Conservation (phyloP, 1,140 invertebrate genomes). For the Aphidius ervi region DNA sequence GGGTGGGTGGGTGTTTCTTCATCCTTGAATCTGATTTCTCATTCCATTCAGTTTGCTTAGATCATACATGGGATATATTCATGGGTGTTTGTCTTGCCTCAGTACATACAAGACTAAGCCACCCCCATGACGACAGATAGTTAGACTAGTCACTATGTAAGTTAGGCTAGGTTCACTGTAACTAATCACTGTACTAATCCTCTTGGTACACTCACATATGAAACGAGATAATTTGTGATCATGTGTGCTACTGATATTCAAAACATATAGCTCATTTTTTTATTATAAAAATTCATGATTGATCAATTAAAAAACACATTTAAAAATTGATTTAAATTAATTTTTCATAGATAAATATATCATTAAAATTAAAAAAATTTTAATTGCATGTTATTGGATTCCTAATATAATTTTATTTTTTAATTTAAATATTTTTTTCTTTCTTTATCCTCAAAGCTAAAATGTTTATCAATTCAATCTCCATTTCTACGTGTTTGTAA, state of each 20-base stretch:
- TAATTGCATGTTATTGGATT: neutral
- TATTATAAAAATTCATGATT: too few species aligned
- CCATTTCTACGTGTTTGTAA: slow-evolving; percentile 10
- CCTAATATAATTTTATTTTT: neutral
- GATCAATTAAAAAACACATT: too few species aligned
- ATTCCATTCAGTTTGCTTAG: slow-evolving; percentile 2
- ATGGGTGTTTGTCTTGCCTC: slow-evolving; percentile 9
- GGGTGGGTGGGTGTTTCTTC: neutral
- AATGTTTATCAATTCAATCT: neutral
- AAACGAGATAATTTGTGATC: too few species aligned
- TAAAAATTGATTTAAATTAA: too few species aligned
- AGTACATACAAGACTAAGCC: slow-evolving; percentile 2
- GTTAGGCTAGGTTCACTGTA: slow-evolving; percentile 6
- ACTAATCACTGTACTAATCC: slow-evolving; percentile 4
- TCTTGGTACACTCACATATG: too few species aligned
- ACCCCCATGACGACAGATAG: neutral
- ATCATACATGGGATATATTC: slow-evolving; percentile 4
- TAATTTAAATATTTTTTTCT: neutral
- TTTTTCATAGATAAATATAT: too few species aligned
- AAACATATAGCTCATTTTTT: too few species aligned
- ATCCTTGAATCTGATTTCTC: slow-evolving; percentile 1
- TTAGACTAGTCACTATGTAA: slow-evolving; percentile 10
- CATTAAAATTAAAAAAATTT: too few species aligned
- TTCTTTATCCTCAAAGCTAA: neutral
- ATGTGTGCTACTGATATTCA: too few species aligned